Base-by-base conservation (phyloP, 2,797 vertebrate species). In the Chaenodraco wilsoni region DNA sequence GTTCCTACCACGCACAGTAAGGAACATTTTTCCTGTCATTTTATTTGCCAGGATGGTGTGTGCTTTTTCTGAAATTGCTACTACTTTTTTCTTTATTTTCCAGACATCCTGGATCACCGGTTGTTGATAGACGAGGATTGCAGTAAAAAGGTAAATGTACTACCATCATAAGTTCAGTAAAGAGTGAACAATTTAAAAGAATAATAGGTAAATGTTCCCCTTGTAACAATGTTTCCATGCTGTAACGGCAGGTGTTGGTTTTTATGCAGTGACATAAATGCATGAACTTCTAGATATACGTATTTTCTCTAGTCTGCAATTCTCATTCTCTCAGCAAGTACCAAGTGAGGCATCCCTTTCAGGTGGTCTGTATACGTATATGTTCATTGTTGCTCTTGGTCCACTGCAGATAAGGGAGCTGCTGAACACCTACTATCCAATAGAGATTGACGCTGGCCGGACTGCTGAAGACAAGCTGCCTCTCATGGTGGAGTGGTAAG, bases 401-500 rank as follows among this genome's bases (percentile, higher is more conserved):
- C 11, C 21, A 10, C 1, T 89, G 23, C 58, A 98, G 97, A 93
- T 97, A 46, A 88, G 84, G 41, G 88, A 92, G 0, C 93, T 98
- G 59, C 82, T 96, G 54, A 91, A 95, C 69, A 89, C 89, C 40
- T 99, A 98, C 85, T 98, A 98, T 71, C 97, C 97, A 19, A 96
- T 97, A 46, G 97, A 98, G 88, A 96, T 97, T 0, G 95, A 98
- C 83, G 92, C 93, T 0, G 76, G 91, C 6, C 91, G 80, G 57
- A 92, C 90, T 12, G 48, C 84, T 60, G 92, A 96, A 21, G 96
- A 98, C 87, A 98, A 98, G 66, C 3, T 93, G 5, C 97, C 96
- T 2, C 87, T 95, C 23, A 98, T 98, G 97, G 95, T 97, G 62
- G 95, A 98, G 68, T 98, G 97, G 97, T 98, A 73, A 95, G 88